phyloP scores from a whole-genome alignment of 30 jellyfish, hydroid and myxozoan species.

The Nemopilema nomurai region DNA sequence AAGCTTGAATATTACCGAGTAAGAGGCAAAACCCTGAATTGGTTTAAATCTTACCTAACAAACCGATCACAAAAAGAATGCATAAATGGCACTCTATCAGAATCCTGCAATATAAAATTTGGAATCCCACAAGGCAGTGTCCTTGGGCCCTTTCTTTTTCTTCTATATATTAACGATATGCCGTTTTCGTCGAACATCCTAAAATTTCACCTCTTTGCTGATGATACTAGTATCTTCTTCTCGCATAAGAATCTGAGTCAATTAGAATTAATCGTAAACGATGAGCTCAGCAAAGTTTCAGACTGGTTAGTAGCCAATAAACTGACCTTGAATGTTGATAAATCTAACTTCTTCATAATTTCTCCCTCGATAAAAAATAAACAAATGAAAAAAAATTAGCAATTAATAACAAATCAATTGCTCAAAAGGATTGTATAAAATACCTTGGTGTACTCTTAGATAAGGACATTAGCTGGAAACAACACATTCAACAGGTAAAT shows the following conservation, averaged over 20 bases:
- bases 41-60: not conserved
- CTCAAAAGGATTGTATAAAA: slow-evolving; percentile 27
- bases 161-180: slow-evolving; percentile 29
- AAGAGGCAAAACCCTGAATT: not conserved
- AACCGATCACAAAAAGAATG: not conserved
- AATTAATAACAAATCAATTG: slow-evolving; percentile 7
- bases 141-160: slow-evolving; percentile 33
- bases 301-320: slow-evolving; percentile 33
- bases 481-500: slow-evolving; percentile 22
- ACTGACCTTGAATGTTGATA: slow-evolving; percentile 34
- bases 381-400: not conserved
- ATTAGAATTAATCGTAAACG: slow-evolving; percentile 21
- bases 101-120: not conserved
- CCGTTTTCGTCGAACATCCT: slow-evolving; percentile 34
- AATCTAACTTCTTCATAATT: slow-evolving; percentile 18
- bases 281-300: slow-evolving; percentile 17
- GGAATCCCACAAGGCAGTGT: slow-evolving; percentile 30
- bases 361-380: not conserved
- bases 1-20: not conserved
- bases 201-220: slow-evolving; percentile 46
- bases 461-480: slow-evolving; percentile 36
- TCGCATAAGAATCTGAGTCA: slow-evolving; percentile 9
- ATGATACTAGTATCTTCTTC: slow-evolving; percentile 45
- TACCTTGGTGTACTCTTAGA: slow-evolving; percentile 26
- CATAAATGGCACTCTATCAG: not conserved